Evolutionary conservation across 2,888 invertebrate species (phyloP).

Genomic region (Eumacrocentrus americanus): DNA sequence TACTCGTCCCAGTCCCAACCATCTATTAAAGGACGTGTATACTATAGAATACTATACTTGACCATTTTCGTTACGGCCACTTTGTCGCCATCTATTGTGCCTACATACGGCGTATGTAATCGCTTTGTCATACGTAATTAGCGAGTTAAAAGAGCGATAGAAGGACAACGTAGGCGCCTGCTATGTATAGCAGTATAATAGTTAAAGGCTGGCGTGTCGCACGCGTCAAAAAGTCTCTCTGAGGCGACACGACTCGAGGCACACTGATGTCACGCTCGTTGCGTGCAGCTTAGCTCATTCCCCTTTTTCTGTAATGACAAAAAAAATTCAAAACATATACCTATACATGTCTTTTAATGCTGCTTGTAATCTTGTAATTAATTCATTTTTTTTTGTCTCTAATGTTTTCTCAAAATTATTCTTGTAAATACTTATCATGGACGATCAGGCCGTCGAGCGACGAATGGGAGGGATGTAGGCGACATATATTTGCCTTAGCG

Average conservation of each 20-base stretch:
- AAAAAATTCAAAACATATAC: neutral
- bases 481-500: constrained; percentile 37
- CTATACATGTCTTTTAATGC: neutral
- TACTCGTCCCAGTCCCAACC: too few species aligned
- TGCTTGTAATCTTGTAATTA: neutral
- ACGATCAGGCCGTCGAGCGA: neutral
- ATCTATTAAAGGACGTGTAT: neutral
- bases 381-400: neutral
- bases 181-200: constrained; percentile 4
- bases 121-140: constrained; percentile 45
- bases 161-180: constrained; percentile 23
- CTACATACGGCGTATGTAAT: constrained; percentile 22
- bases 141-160: constrained; percentile 43
- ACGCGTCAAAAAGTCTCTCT: constrained; percentile 41
- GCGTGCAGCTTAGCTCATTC: neutral
- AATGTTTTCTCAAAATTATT: neutral
- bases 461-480: neutral
- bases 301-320: neutral
- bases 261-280: constrained; percentile 4
- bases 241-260: neutral
- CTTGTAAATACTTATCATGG: neutral
- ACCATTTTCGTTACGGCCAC: constrained; percentile 16
- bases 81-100: constrained; percentile 27
- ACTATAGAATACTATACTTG: neutral
- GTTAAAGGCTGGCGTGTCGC: constrained; percentile 42